Evolutionary conservation across 1,140 invertebrate genomes (phyloP), one percentile per base, ranked within the genome.

Genomic region (Contarinia nasturtii): DNA sequence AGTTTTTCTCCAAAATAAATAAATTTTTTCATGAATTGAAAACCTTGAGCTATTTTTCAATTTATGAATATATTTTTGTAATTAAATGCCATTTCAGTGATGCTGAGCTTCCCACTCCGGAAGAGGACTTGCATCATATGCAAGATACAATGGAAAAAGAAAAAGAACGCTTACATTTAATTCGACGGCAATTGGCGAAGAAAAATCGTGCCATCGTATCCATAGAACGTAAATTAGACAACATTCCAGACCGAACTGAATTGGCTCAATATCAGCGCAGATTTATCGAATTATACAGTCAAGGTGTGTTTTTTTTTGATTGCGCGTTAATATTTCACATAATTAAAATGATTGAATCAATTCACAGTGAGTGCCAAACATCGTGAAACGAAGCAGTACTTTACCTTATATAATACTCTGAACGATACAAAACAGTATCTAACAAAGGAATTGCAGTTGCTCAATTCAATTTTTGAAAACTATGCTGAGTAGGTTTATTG

Each of bases 311-410:
- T 41, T 49, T 53, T 17, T 50, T 50, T 52, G 3, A 49, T 48
- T 19, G n/a, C n/a, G n/a, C n/a, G n/a, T n/a, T n/a, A n/a, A n/a
- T 37, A 12, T 20, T 38, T 49, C 11, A 44, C 17, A 42, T 12
- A 42, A 48, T 48, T n/a, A 46, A 43, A 38, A 43, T 50, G 20
- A 40, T 43, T 54, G 54, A n/a, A n/a, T 55, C 52, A 57, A 48
- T 74, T 76, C 48, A n/a, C 62, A 93, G 90, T 97, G 60, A 81
- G 87, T 49, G 80, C 82, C 21, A 95, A 90, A 57, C 90, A 97
- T 57, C 82, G 85, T 60, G 91, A 97, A 73, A 96, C 91, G 0
- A 96, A 96, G 64, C 89, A 96, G 68, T 94, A 91, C 70, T 97
- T 91, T 60, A 93, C 87, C 22, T 70, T 96, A 46, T 93, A 94